Percentiles rank a stretch among this genome's conserved stretches.
These are phyloP conservation scores for Lordiphosa collinella DNA, from an alignment of 1,140 invertebrate genomes.

Conservation along the genomic window DNA sequence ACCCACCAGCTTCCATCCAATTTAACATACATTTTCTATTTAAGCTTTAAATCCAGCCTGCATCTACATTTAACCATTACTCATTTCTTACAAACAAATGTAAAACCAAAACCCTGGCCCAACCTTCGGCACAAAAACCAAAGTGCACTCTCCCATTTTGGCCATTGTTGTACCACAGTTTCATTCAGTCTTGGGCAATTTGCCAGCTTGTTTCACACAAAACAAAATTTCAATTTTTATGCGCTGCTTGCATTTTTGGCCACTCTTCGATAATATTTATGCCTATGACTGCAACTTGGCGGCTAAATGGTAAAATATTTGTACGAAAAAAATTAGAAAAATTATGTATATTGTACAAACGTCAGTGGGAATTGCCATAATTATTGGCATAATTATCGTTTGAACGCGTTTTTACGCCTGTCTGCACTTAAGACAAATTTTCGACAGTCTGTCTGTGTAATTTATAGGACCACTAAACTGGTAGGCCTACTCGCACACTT, in stretches of 20 bases:
- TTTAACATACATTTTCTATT: too few relatives aligned
- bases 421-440: constrained; percentile 63
- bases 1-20: too few relatives aligned
- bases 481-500: constrained; percentile 7
- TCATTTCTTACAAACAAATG: too few relatives aligned
- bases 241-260: constrained; percentile 38
- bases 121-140: too few relatives aligned
- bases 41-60: too few relatives aligned
- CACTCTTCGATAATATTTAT: constrained; percentile 45
- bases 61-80: too few relatives aligned
- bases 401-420: constrained; percentile 53
- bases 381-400: constrained; percentile 65
- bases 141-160: too few relatives aligned
- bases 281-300: constrained; percentile 21
- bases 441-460: constrained; percentile 36
- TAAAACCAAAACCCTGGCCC: too few relatives aligned
- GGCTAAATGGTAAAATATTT: constrained; percentile 27
- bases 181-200: constrained; percentile 21
- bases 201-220: constrained; percentile 21
- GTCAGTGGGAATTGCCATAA: constrained; percentile 62
- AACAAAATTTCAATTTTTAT: constrained; percentile 37
- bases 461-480: constrained; percentile 43
- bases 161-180: too few relatives aligned
- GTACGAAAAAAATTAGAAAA: background rate
- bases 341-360: constrained; percentile 56